A percentile compares a stretch with the other conserved stretches of the same genome.
These are phyloP conservation scores for Apamea anceps DNA, from an alignment of 2,888 invertebrate genomes.

Conservation along the genomic window DNA sequence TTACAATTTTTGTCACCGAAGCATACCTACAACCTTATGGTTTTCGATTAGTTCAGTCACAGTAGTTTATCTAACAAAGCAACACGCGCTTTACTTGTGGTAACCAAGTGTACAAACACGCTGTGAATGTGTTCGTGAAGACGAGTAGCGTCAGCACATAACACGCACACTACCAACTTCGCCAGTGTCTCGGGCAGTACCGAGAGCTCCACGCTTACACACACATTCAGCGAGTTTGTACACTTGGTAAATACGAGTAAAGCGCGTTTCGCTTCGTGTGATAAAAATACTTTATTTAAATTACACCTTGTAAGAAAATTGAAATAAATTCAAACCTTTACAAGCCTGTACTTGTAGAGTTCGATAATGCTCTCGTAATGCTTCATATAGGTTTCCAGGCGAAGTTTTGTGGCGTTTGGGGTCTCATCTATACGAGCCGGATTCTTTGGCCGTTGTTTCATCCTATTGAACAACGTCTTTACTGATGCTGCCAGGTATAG, in stretches of 20 bases:
- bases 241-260: background rate
- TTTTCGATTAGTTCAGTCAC: too few species aligned
- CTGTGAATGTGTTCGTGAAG: too few species aligned
- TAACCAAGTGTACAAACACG: too few species aligned
- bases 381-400: conserved; percentile 96
- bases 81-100: too few species aligned
- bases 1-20: background rate
- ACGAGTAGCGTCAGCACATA: too few species aligned
- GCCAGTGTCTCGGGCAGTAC: too few species aligned
- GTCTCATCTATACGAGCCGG: conserved; percentile 98
- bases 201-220: too few species aligned
- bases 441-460: conserved; percentile 94
- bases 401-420: conserved; percentile 96
- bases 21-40: background rate
- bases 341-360: conserved; percentile 27
- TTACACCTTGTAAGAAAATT: background rate
- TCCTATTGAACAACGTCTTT: conserved; percentile 93
- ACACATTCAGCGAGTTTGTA: too few species aligned
- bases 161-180: too few species aligned
- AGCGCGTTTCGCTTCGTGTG: background rate
- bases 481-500: conserved; percentile 96
- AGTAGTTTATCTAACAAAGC: background rate
- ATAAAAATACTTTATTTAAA: background rate
- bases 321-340: conserved; percentile 33
- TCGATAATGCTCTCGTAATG: conserved; percentile 96